phyloP scores from a whole-genome alignment of 2,888 invertebrate species.

The Trichopoda pennipes region DNA sequence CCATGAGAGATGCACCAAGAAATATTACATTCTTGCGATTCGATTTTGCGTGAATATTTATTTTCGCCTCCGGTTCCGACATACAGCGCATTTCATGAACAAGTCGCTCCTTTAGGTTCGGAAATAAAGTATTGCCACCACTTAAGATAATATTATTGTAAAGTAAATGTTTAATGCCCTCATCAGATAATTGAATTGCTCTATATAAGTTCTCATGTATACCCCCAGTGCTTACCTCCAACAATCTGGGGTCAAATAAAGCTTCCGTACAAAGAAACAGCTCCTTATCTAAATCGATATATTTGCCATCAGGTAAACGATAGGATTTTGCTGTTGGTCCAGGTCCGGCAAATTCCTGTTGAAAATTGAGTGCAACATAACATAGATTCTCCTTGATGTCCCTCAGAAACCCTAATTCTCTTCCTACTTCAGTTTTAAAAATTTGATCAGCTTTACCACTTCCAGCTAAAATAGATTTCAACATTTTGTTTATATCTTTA shows the following conservation, averaged over 20 bases:
- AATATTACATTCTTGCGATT: conserved; percentile 37
- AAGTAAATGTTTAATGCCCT: conserved; percentile 23
- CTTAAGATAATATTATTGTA: conserved; percentile 46
- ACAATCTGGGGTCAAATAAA: conserved; percentile 29
- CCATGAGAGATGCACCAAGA: conserved; percentile 34
- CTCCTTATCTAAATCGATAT: conserved; percentile 21
- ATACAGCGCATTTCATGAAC: conserved; percentile 19
- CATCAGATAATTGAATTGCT: conserved; percentile 33
- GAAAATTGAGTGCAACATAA: conserved; percentile 29
- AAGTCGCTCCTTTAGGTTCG: conserved; percentile 24
- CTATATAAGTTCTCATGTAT: conserved; percentile 46
- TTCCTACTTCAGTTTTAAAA: background rate
- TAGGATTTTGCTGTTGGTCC: background rate
- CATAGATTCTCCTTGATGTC: conserved; percentile 28
- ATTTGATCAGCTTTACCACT: background rate
- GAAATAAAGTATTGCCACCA: conserved; percentile 48
- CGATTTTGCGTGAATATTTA: conserved; percentile 38
- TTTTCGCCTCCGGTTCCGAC: conserved; percentile 22
- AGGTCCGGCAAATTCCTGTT: background rate
- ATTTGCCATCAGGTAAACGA: conserved; percentile 43
- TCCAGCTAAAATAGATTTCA: conserved; percentile 14
- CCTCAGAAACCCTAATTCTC: background rate
- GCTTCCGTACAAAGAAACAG: conserved; percentile 25
- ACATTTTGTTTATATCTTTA: conserved; percentile 23
- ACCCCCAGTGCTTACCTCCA: conserved; percentile 40